Percentiles rank a stretch among this genome's conserved stretches.
phyloP scores from a whole-genome alignment of 2,888 invertebrate genomes.

The Miltochrista miniata region DNA sequence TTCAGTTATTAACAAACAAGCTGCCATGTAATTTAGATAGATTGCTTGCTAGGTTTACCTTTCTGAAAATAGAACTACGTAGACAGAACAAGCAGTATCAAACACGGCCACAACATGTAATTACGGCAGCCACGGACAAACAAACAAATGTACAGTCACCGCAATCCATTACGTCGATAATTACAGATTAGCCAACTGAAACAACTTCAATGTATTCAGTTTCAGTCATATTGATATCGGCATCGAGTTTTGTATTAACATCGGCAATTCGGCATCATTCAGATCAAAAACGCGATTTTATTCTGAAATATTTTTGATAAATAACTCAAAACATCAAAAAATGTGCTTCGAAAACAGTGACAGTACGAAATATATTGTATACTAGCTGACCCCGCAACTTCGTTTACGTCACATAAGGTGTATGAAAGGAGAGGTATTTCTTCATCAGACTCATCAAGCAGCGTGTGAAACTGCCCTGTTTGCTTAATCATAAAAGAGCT shows the following conservation, averaged over 20 bases:
- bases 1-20: too few relatives aligned
- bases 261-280: too few relatives aligned
- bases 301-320: conserved; percentile 32
- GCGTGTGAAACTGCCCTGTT: too few relatives aligned
- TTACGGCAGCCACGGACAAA: conserved; percentile 53
- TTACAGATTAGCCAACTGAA: conserved; percentile 60
- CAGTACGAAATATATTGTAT: conserved; percentile 25
- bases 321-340: conserved; percentile 34
- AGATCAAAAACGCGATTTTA: too few relatives aligned
- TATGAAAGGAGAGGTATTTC: too few relatives aligned
- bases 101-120: conserved; percentile 54
- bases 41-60: too few relatives aligned
- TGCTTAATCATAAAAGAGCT: too few relatives aligned
- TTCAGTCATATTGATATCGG: conserved; percentile 47
- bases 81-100: conserved; percentile 47
- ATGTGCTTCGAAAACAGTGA: conserved; percentile 12
- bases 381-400: too few relatives aligned
- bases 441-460: too few relatives aligned
- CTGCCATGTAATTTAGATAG: too few relatives aligned
- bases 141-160: conserved; percentile 57
- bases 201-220: conserved; percentile 56
- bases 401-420: too few relatives aligned
- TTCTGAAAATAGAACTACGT: not conserved
- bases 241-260: conserved; percentile 21
- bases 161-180: conserved; percentile 59